phyloP scores from a whole-genome alignment of 1,140 invertebrate genomes.

The Conus betulinus region DNA sequence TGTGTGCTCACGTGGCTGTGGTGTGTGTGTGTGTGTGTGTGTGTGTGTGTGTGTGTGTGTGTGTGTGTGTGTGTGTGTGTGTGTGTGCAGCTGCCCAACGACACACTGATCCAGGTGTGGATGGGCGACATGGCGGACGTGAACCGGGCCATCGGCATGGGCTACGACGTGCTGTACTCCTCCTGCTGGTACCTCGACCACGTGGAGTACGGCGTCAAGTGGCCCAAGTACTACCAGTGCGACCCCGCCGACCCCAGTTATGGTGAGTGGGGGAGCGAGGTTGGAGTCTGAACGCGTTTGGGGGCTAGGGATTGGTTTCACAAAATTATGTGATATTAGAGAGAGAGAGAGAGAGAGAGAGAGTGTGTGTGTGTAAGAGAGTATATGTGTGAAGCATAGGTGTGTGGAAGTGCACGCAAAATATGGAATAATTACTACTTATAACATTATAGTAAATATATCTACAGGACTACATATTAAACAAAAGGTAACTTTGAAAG shows the following conservation, averaged over 20 bases:
- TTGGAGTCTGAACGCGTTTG: too few relatives aligned
- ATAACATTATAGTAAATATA: too few relatives aligned
- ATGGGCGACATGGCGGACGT: constrained; percentile 70
- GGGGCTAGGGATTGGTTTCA: too few relatives aligned
- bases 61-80: constrained; percentile 1
- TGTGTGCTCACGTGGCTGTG: neutral
- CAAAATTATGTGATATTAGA: too few relatives aligned
- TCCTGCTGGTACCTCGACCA: constrained; percentile 73
- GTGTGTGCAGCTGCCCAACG: constrained; percentile 64
- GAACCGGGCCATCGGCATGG: constrained; percentile 64
- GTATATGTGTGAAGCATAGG: too few relatives aligned
- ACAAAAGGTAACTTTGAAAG: too few relatives aligned
- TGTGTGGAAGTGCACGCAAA: too few relatives aligned
- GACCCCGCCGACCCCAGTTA: constrained; percentile 76
- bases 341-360: too few relatives aligned
- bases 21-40: neutral
- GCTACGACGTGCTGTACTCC: constrained; percentile 69
- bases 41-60: neutral
- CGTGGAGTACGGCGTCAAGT: constrained; percentile 72
- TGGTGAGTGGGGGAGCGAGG: constrained; percentile 48
- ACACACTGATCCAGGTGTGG: constrained; percentile 74
- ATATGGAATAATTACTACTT: too few relatives aligned
- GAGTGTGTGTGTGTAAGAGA: too few relatives aligned
- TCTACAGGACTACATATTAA: too few relatives aligned
- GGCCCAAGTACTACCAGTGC: constrained; percentile 74